These are phyloP conservation scores for Ladona fulva DNA, from an alignment of 1,140 invertebrate genomes.

Conservation along the genomic window DNA sequence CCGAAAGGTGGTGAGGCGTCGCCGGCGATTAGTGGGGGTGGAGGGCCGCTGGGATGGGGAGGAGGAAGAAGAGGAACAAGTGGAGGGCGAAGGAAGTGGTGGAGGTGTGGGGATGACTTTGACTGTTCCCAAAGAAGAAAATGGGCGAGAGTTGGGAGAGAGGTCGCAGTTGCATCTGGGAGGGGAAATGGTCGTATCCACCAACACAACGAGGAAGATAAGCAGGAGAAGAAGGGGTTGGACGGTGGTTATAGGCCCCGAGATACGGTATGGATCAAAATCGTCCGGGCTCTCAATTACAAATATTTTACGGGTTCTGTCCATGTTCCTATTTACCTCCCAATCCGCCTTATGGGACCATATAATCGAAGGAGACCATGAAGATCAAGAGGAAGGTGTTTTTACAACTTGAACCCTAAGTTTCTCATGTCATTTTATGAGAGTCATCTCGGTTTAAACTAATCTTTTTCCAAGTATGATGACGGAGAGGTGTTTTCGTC, in stretches of 20 bases:
- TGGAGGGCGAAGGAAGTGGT: background rate
- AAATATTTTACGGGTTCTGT: no score
- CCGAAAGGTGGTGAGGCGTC: background rate
- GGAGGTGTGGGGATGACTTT: no score
- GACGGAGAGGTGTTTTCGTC: no score
- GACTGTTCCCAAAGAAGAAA: background rate
- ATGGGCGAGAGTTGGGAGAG: background rate
- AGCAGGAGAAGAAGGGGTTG: slow-evolving; percentile 47
- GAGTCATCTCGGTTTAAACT: no score
- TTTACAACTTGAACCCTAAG: no score
- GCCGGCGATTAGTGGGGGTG: background rate
- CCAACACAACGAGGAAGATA: slow-evolving; percentile 34
- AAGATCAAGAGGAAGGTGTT: no score
- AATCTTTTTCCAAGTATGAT: no score
- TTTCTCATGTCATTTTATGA: no score
- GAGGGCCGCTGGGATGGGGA: background rate
- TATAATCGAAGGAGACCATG: no score
- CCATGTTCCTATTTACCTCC: no score
- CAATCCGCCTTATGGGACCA: no score
- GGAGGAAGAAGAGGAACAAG: background rate
- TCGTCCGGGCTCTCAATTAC: no score
- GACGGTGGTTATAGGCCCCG: slow-evolving; percentile 52
- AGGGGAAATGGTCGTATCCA: background rate
- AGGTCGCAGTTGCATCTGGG: background rate
- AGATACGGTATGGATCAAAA: slow-evolving; percentile 42